These are phyloP conservation scores for Dynastes grantii DNA, from an alignment of 2,888 invertebrate species.

Conservation along the genomic window DNA sequence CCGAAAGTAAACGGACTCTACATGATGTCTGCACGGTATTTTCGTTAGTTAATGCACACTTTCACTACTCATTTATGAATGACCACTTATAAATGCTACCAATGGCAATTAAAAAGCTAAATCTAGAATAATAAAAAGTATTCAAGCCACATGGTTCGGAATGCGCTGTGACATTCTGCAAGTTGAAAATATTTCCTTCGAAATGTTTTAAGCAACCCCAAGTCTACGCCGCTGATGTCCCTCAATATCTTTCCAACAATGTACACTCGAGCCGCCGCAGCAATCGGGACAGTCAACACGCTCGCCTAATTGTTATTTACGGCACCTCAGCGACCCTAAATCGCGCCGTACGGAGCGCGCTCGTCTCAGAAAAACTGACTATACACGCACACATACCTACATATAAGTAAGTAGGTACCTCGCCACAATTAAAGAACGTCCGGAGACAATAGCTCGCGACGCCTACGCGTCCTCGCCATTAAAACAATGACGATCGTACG, in stretches of 20 bases:
- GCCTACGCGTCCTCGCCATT: slow-evolving; percentile 57
- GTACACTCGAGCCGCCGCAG: background rate
- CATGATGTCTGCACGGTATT: too few relatives aligned
- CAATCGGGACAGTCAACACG: slow-evolving; percentile 19
- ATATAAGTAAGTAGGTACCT: slow-evolving; percentile 60
- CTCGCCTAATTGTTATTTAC: slow-evolving; percentile 66
- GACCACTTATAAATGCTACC: too few relatives aligned
- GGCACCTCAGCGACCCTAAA: slow-evolving; percentile 62
- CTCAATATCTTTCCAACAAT: background rate
- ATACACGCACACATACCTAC: slow-evolving; percentile 37
- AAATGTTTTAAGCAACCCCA: background rate
- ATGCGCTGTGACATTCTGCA: too few relatives aligned
- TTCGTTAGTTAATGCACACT: too few relatives aligned
- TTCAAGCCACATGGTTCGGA: too few relatives aligned
- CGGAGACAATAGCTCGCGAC: slow-evolving; percentile 59
- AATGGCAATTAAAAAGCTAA: too few relatives aligned
- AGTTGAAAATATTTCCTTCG: too few relatives aligned
- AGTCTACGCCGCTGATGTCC: background rate
- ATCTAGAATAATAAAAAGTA: too few relatives aligned
- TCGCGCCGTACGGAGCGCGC: slow-evolving; percentile 51
- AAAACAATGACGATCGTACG: slow-evolving; percentile 57
- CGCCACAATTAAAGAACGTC: slow-evolving; percentile 63
- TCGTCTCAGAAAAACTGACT: slow-evolving; percentile 61
- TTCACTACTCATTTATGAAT: too few relatives aligned
- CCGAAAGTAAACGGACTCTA: too few relatives aligned